phyloP scores from a whole-genome alignment of 1,140 invertebrate species.

The Mamestra configurata region DNA sequence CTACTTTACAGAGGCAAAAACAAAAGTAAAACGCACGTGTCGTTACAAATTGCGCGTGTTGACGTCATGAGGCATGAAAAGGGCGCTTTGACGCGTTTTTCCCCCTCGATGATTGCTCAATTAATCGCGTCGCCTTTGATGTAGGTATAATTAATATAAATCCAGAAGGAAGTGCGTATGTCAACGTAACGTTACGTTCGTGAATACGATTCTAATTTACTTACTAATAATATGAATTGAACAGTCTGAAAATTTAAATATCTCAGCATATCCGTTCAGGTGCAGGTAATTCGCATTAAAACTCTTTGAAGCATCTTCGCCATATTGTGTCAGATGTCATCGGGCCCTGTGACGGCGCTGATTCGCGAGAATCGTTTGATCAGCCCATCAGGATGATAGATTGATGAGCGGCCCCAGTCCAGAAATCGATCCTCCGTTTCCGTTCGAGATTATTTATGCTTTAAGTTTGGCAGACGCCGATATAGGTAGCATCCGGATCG shows the following conservation, averaged over 20 bases:
- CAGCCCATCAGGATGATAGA: conserved; percentile 71
- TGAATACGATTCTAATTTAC: background rate
- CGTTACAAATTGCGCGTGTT: conserved; percentile 66
- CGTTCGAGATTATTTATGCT: conserved; percentile 69
- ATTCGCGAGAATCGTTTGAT: conserved; percentile 77
- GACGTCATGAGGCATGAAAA: conserved; percentile 67
- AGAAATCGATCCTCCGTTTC: conserved; percentile 72
- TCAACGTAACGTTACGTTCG: background rate
- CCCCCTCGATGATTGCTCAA: conserved; percentile 67
- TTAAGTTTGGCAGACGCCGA: conserved; percentile 70
- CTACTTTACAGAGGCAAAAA: conserved; percentile 31
- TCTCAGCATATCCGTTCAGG: conserved; percentile 38
- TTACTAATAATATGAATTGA: background rate
- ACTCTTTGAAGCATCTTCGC: conserved; percentile 59
- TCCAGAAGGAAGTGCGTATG: background rate
- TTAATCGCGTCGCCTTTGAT: conserved; percentile 75
- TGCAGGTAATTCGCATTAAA: conserved; percentile 51
- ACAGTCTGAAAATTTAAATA: conserved; percentile 19
- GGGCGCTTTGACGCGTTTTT: conserved; percentile 63
- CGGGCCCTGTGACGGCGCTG: conserved; percentile 56
- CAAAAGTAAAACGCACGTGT: conserved; percentile 66
- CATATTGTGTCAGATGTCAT: conserved; percentile 71
- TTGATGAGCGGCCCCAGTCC: conserved; percentile 68
- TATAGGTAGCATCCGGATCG: conserved; percentile 68
- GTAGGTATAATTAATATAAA: conserved; percentile 51